A percentile compares a stretch with the other conserved stretches of the same genome.
Conservation (phyloP, 2,113 vertebrate species). For the Brachyistius frenatus region DNA sequence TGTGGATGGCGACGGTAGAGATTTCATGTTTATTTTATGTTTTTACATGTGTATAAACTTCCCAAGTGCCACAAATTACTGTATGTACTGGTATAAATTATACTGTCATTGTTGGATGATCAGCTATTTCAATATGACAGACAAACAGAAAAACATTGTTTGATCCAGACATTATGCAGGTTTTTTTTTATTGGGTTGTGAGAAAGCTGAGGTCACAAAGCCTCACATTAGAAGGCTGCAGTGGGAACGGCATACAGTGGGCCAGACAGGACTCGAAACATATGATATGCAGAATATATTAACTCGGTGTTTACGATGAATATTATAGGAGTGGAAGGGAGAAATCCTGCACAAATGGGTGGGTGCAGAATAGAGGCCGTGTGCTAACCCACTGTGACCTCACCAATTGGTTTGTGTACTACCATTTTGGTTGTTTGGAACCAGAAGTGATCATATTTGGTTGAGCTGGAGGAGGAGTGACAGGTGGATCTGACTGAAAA, state of each 20-base stretch:
- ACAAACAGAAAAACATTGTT: not conserved
- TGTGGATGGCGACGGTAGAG: slow-evolving; percentile 21
- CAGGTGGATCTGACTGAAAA: too few relatives aligned
- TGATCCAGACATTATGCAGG: slow-evolving; percentile 10
- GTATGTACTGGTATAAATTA: slow-evolving; percentile 37
- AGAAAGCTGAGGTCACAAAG: slow-evolving; percentile 5
- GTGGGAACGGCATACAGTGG: not conserved
- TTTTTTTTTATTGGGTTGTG: slow-evolving; percentile 29
- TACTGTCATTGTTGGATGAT: slow-evolving; percentile 23
- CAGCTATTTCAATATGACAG: slow-evolving; percentile 5
- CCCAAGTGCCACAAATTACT: slow-evolving; percentile 19
- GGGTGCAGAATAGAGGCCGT: too few relatives aligned
- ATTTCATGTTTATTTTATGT: slow-evolving; percentile 67
- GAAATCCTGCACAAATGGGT: not conserved
- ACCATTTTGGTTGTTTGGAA: too few relatives aligned
- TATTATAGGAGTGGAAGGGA: not conserved
- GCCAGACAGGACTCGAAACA: not conserved
- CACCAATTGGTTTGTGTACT: too few relatives aligned
- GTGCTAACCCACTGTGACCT: too few relatives aligned
- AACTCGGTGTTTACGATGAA: not conserved
- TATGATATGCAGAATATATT: not conserved
- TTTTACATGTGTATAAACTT: slow-evolving; percentile 48
- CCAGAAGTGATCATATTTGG: too few relatives aligned
- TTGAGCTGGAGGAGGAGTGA: too few relatives aligned
- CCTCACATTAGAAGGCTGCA: slow-evolving; percentile 1